These are phyloP conservation scores for Hippocampus barbouri DNA, from an alignment of 2,113 vertebrate genomes.

Conservation along the genomic window DNA sequence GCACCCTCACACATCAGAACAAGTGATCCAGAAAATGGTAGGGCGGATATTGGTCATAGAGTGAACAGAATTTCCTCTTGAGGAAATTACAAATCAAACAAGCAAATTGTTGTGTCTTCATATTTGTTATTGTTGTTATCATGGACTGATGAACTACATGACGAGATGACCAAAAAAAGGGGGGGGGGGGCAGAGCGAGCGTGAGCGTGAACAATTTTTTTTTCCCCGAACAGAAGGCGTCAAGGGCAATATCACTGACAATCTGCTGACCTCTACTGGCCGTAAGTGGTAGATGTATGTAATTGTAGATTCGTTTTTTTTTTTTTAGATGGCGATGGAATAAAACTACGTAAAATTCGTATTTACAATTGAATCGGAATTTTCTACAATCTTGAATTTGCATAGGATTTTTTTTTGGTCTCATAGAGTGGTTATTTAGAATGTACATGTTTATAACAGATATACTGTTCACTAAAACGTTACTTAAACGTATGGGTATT, in stretches of 20 bases:
- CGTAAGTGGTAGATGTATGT: neutral
- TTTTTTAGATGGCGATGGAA: neutral
- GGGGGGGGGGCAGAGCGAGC: neutral
- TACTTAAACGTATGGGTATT: neutral
- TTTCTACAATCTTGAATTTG: neutral
- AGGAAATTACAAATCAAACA: too few species aligned
- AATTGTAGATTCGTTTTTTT: neutral
- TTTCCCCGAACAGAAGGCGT: neutral
- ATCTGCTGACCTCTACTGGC: neutral
- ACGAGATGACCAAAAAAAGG: too few species aligned
- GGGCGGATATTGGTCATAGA: too few species aligned
- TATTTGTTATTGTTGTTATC: too few species aligned
- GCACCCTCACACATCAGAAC: neutral
- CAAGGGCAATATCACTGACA: neutral
- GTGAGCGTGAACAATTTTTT: neutral
- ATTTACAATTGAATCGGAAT: too few species aligned
- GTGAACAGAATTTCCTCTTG: too few species aligned
- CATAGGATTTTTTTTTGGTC: neutral
- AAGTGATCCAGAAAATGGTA: too few species aligned
- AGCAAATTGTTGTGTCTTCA: too few species aligned
- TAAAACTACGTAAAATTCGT: too few species aligned
- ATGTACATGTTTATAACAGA: neutral
- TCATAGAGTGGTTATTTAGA: constrained; percentile 54
- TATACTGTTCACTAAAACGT: neutral
- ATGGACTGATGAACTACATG: too few species aligned